A percentile compares a stretch with the other conserved stretches of the same genome.
Evolutionary conservation across 2,888 invertebrate species (phyloP).

Genomic region (Parnassius smintheus): DNA sequence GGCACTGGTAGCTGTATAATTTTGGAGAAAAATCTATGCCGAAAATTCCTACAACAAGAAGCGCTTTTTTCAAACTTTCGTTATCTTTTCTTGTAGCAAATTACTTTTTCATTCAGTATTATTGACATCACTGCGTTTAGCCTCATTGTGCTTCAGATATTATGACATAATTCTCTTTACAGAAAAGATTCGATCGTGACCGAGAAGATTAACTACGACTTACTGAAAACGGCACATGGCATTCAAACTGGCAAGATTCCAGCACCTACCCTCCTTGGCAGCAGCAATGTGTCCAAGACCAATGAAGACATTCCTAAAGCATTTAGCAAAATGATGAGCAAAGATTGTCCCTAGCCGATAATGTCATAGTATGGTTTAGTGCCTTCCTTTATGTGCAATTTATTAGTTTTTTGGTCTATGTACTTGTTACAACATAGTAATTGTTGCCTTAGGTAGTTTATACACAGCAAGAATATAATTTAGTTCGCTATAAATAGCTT

Average conservation of each 20-base stretch:
- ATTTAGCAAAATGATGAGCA: constrained; percentile 81
- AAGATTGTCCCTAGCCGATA: constrained; percentile 66
- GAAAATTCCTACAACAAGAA: no score
- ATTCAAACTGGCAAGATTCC: constrained; percentile 86
- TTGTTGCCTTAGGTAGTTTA: constrained; percentile 22
- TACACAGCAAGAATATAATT: constrained; percentile 3
- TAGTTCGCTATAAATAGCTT: constrained; percentile 4
- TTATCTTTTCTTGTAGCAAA: no score
- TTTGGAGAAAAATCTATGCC: no score
- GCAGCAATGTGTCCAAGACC: constrained; percentile 87
- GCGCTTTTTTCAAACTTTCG: no score
- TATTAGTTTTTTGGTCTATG: constrained; percentile 4
- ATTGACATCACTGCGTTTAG: no score
- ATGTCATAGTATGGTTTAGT: constrained; percentile 21
- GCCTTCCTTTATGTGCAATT: constrained; percentile 34
- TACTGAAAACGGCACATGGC: constrained; percentile 87
- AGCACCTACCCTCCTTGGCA: constrained; percentile 89
- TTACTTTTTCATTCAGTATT: no score
- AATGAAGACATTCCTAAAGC: constrained; percentile 92
- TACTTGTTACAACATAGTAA: constrained; percentile 17
- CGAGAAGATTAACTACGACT: constrained; percentile 94
- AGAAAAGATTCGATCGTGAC: constrained; percentile 94
- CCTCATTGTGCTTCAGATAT: no score
- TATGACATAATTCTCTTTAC: constrained; percentile 33
- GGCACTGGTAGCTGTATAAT: no score